These are phyloP conservation scores for Eutolmus rufibarbis DNA, from an alignment of 2,888 invertebrate genomes.

Conservation along the genomic window DNA sequence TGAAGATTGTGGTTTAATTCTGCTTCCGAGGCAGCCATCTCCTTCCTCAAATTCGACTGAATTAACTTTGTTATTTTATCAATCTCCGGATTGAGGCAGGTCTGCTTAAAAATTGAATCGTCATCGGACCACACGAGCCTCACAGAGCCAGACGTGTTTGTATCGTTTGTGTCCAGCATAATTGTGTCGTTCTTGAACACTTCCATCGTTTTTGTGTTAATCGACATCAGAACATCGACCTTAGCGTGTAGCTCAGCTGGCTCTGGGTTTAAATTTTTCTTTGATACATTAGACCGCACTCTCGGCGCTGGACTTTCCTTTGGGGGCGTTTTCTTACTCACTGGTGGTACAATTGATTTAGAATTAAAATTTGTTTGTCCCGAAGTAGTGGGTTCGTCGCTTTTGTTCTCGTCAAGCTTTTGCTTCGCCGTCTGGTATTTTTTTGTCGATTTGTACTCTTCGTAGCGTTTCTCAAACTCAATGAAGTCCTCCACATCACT, in stretches of 20 bases:
- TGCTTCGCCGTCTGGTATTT: not conserved
- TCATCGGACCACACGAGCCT: conserved; percentile 50
- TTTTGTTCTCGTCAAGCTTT: conserved; percentile 3
- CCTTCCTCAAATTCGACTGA: not conserved
- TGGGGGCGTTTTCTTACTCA: not conserved
- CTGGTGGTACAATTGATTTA: not conserved
- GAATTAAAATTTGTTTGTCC: not conserved
- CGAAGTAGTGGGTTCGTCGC: not conserved
- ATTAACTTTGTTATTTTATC: conserved; percentile 49
- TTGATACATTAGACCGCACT: not conserved
- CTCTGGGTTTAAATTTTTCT: not conserved
- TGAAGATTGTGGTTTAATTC: not conserved
- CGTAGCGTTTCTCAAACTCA: conserved; percentile 51
- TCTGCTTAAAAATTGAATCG: conserved; percentile 52
- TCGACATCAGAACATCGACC: conserved; percentile 15
- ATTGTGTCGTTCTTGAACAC: not conserved
- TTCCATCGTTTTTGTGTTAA: conserved; percentile 35
- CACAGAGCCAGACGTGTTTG: conserved; percentile 46
- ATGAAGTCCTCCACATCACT: conserved; percentile 59
- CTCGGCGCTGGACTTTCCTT: not conserved
- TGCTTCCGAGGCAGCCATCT: not conserved
- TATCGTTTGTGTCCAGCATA: not conserved
- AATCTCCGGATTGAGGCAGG: conserved; percentile 52
- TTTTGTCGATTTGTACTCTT: not conserved
- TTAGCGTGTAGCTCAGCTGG: not conserved